A percentile compares a stretch with the other conserved stretches of the same genome.
Conservation (phyloP, 2,888 invertebrate genomes). For the Leptopterna dolabrata region DNA sequence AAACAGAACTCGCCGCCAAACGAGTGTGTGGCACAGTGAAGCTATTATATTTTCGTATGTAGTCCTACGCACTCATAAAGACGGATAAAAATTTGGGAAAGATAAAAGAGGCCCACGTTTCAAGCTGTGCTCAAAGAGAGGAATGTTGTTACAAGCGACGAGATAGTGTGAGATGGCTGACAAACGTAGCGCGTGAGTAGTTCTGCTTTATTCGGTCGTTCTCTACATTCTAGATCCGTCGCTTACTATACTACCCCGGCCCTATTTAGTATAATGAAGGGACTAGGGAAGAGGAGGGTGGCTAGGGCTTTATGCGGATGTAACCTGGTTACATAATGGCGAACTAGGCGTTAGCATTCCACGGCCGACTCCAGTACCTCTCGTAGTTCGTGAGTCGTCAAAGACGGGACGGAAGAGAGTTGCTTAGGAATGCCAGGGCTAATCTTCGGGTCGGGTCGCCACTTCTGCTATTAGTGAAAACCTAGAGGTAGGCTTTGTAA, state of each 20-base stretch:
- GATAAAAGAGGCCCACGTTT: background rate
- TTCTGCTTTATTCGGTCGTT: background rate
- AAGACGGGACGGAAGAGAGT: background rate
- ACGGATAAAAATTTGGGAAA: too few relatives aligned
- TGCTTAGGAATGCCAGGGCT: background rate
- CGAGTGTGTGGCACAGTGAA: too few relatives aligned
- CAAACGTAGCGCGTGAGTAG: background rate
- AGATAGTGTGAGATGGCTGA: background rate
- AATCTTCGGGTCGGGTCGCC: background rate
- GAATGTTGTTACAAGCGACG: background rate
- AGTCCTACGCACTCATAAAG: too few relatives aligned
- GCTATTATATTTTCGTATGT: too few relatives aligned
- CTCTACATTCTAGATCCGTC: background rate
- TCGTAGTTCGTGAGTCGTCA: background rate
- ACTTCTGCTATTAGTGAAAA: background rate
- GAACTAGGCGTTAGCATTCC: background rate
- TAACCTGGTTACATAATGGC: slow-evolving; percentile 32
- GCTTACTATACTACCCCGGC: background rate
- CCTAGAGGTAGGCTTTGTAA: background rate
- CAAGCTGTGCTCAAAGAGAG: background rate
- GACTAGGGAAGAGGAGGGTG: background rate
- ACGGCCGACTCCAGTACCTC: background rate
- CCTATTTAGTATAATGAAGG: background rate
- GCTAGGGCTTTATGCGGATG: slow-evolving; percentile 5
- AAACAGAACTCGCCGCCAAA: too few relatives aligned